A percentile compares a stretch with the other conserved stretches of the same genome.
phyloP scores from a whole-genome alignment of 2,113 vertebrate species.

The Nymphicus hollandicus region DNA sequence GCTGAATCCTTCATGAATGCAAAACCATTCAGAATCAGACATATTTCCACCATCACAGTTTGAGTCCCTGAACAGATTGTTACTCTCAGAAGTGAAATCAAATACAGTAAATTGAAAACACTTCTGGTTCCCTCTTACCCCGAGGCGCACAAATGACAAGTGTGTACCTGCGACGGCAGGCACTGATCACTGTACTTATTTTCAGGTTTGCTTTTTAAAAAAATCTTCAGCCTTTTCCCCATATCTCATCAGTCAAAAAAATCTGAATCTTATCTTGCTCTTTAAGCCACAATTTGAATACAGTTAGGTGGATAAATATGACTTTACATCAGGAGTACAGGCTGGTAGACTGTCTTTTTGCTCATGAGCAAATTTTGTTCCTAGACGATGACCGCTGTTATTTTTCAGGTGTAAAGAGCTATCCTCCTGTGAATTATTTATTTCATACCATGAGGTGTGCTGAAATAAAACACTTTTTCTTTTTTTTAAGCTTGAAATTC shows the following conservation, averaged over 20 bases:
- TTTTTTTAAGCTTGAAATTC: not conserved
- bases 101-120: slow-evolving; percentile 2
- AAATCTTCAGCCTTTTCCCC: not conserved
- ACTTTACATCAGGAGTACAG: not conserved
- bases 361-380: not conserved
- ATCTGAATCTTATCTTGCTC: not conserved
- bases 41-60: not conserved
- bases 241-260: not conserved
- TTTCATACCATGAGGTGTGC: not conserved
- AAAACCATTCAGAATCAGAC: not conserved
- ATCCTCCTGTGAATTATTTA: not conserved
- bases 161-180: not conserved
- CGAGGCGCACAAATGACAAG: not conserved
- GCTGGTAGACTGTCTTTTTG: not conserved
- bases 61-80: slow-evolving; percentile 35
- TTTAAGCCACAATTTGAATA: not conserved
- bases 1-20: not conserved
- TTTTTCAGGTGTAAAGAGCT: not conserved
- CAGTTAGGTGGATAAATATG: not conserved
- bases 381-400: not conserved
- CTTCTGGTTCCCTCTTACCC: not conserved
- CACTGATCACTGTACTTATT: not conserved
- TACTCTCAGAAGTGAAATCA: slow-evolving; percentile 23
- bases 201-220: not conserved
- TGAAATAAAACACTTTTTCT: not conserved